Percentiles rank a stretch among this genome's conserved stretches.
phyloP scores from a whole-genome alignment of 2,113 vertebrate species.

The Coracopsis vasa region DNA sequence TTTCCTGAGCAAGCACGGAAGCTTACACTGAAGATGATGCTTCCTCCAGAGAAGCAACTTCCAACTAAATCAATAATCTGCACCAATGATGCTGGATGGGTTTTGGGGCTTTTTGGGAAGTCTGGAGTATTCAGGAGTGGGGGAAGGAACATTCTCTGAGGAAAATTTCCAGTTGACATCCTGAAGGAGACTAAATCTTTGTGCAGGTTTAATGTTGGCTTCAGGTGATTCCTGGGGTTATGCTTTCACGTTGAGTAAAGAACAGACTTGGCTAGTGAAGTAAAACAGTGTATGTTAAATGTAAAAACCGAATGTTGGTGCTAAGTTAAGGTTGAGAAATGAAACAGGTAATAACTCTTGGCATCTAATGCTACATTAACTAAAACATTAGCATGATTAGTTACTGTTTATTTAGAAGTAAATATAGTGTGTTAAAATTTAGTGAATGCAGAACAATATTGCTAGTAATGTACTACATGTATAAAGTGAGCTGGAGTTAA shows the following conservation, averaged over 20 bases:
- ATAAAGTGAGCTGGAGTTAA: background rate
- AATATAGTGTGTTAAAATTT: background rate
- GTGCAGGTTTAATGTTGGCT: background rate
- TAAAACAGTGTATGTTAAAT: background rate
- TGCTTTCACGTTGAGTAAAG: background rate
- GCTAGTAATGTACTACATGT: background rate
- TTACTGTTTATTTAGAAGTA: background rate
- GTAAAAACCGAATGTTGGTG: rapidly evolving
- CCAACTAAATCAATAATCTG: background rate
- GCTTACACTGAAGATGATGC: background rate
- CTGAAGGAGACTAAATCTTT: background rate
- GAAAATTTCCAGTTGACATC: background rate
- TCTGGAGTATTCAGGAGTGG: background rate
- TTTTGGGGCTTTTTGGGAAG: background rate
- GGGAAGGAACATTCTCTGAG: background rate
- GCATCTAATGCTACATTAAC: background rate
- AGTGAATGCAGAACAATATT: background rate
- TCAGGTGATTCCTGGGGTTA: background rate
- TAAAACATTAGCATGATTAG: background rate
- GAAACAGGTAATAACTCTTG: background rate
- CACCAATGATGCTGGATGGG: background rate
- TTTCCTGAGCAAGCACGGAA: background rate
- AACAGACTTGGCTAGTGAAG: background rate
- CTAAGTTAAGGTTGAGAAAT: background rate
- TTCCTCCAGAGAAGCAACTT: background rate